Base-by-base conservation (phyloP, 2,113 vertebrate genomes). In the Muscicapa adusta region DNA sequence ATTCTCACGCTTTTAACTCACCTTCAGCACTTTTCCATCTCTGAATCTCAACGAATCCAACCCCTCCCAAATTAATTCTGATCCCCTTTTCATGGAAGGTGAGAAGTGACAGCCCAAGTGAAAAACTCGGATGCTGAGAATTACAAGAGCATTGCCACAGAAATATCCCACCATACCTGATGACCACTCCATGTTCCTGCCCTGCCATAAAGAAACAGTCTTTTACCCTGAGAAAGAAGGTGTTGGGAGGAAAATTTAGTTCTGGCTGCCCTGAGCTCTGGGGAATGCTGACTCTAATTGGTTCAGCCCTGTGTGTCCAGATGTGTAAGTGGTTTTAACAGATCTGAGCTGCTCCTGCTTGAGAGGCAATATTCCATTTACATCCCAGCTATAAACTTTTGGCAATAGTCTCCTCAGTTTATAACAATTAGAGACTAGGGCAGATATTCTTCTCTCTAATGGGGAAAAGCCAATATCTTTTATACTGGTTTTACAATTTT, bases 401-500 rank as follows among this genome's bases (percentile, higher is more conserved):
- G 66, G 89, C 66, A 92, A 65, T 3, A 14, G 13, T 38, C 34
- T 62, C 53, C 29, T 73, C 0, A 0, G 58, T 76, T 92, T 77
- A 7, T 36, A 92, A 54, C 38, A 58, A 48, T 45, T 56, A 62
- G 28, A 38, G 26, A 72, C 38, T 33, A 56, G 38, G 40, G 60
- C 28, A 89, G 50, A 58, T 91, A 92, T 74, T 73, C 43, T 81
- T 65, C 48, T 57, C 71, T 77, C 71, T 80, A 78, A 58, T 36
- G 45, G 48, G 33, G 42, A 83, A 92, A 92, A 33, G 63, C 85
- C 74, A 91, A 9, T 92, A 68, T 91, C 94, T 93, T 91, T 95
- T 53, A 89, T 87, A 86, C 12, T 48, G 29, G 50, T 94, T 79
- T 89, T 75, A 43, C n/a, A 29, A 31, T 70, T 82, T 31, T 8